Percentiles rank a stretch among this genome's conserved stretches.
Conservation (phyloP, 2,888 invertebrate genomes). For the Chloroclystis v-ata region DNA sequence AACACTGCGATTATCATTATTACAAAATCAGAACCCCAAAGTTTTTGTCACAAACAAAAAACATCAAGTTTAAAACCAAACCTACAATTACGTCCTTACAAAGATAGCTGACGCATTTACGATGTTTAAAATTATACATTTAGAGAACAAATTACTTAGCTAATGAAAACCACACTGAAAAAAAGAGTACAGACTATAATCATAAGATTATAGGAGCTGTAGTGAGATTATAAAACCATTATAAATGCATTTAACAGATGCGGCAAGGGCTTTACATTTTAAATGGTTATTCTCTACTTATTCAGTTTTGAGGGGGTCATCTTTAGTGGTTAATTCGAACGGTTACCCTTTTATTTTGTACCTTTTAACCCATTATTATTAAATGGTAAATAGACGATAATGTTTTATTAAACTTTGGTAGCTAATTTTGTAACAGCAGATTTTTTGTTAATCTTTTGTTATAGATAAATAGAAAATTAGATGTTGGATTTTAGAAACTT, state of each 20-base stretch:
- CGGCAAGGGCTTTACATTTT: constrained; percentile 41
- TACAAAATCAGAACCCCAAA: constrained; percentile 8
- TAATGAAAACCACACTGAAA: constrained; percentile 74
- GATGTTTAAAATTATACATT: constrained; percentile 57
- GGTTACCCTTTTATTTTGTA: constrained; percentile 7
- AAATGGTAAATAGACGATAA: constrained; percentile 6
- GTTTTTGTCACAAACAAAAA: constrained; percentile 22
- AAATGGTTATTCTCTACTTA: constrained; percentile 40
- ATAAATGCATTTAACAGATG: constrained; percentile 70
- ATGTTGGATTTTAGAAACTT: too few species aligned
- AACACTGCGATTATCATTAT: not conserved
- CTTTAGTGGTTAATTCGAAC: constrained; percentile 7
- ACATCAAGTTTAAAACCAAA: constrained; percentile 33
- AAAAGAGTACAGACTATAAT: constrained; percentile 62
- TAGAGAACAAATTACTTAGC: constrained; percentile 46
- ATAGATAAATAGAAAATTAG: too few species aligned
- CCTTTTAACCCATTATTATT: not conserved
- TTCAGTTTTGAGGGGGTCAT: constrained; percentile 9
- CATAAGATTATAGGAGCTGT: constrained; percentile 64
- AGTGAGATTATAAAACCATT: constrained; percentile 65
- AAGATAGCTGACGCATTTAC: constrained; percentile 50
- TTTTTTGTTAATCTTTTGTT: too few species aligned
- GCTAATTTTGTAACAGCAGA: constrained; percentile 7
- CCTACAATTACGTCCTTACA: constrained; percentile 62
- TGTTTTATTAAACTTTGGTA: too few species aligned